These are phyloP conservation scores for Mystacides longicornis DNA, from an alignment of 2,888 invertebrate species.

Conservation along the genomic window DNA sequence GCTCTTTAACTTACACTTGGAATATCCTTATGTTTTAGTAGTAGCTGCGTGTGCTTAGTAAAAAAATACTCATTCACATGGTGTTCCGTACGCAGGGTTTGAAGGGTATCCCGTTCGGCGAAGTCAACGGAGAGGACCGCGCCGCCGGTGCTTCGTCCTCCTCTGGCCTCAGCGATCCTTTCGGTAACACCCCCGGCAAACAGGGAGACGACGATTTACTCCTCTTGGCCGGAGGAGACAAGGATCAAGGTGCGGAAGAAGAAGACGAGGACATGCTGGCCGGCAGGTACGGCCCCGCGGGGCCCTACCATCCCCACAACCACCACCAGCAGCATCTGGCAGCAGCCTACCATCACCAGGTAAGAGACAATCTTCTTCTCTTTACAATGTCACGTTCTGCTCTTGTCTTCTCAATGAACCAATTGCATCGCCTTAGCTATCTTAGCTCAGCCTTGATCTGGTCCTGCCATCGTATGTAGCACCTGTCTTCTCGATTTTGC, in stretches of 20 bases:
- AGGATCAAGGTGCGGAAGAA: conserved; percentile 26
- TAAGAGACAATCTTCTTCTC: conserved; percentile 4
- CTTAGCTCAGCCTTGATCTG: no score
- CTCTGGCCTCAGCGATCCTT: background rate
- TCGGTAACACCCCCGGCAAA: conserved; percentile 1
- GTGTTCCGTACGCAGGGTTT: no score
- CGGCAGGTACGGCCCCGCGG: conserved; percentile 31
- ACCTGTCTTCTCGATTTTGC: no score
- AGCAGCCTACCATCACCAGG: conserved; percentile 22
- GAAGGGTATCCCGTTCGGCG: background rate
- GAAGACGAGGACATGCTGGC: conserved; percentile 27
- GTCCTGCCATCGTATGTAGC: no score
- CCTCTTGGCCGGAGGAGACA: background rate
- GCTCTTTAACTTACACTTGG: no score
- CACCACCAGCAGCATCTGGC: conserved; percentile 46
- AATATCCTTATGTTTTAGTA: no score
- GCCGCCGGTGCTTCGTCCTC: background rate
- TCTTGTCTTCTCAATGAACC: background rate
- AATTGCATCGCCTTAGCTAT: no score
- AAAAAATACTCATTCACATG: no score
- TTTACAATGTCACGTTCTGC: background rate
- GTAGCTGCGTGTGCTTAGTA: no score
- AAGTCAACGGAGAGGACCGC: background rate
- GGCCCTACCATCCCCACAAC: conserved; percentile 45
- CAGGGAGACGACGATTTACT: background rate